phyloP scores from a whole-genome alignment of 1,140 invertebrate species.

The Drosophila lowei region DNA sequence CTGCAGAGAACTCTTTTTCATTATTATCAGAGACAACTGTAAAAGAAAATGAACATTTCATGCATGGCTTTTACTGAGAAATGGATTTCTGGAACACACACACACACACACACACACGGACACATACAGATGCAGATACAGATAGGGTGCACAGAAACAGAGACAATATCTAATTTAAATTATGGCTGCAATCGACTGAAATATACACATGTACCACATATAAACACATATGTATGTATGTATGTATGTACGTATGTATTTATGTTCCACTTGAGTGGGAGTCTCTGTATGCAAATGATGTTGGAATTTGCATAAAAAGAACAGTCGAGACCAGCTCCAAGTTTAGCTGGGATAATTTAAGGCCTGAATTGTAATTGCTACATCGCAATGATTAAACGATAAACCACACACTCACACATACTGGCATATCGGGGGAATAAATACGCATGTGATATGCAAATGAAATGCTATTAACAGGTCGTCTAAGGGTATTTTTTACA shows the following conservation, averaged over 20 bases:
- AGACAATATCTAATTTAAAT: slow-evolving; percentile 33
- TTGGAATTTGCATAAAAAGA: slow-evolving; percentile 61
- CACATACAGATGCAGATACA: background rate
- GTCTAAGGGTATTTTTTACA: slow-evolving; percentile 48
- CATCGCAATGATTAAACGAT: slow-evolving; percentile 66
- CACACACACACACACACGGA: slow-evolving; percentile 33
- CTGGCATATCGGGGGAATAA: slow-evolving; percentile 3
- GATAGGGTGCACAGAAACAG: background rate
- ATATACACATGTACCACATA: slow-evolving; percentile 30
- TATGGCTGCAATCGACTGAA: slow-evolving; percentile 37
- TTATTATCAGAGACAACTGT: background rate
- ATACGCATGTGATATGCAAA: slow-evolving; percentile 60
- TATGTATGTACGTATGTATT: slow-evolving; percentile 25
- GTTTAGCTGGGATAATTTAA: slow-evolving; percentile 53
- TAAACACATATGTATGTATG: background rate
- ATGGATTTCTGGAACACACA: slow-evolving; percentile 14
- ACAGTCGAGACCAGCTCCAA: slow-evolving; percentile 29
- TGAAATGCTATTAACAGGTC: slow-evolving; percentile 59
- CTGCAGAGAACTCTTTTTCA: background rate
- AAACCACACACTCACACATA: slow-evolving; percentile 16
- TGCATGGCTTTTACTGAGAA: background rate
- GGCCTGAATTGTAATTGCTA: slow-evolving; percentile 70
- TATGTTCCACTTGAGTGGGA: slow-evolving; percentile 44
- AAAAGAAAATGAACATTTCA: background rate
- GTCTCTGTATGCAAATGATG: slow-evolving; percentile 51